Percentiles rank a stretch among this genome's conserved stretches.
phyloP scores from a whole-genome alignment of 2,888 invertebrate genomes.

The Nemotelus pantherinus region DNA sequence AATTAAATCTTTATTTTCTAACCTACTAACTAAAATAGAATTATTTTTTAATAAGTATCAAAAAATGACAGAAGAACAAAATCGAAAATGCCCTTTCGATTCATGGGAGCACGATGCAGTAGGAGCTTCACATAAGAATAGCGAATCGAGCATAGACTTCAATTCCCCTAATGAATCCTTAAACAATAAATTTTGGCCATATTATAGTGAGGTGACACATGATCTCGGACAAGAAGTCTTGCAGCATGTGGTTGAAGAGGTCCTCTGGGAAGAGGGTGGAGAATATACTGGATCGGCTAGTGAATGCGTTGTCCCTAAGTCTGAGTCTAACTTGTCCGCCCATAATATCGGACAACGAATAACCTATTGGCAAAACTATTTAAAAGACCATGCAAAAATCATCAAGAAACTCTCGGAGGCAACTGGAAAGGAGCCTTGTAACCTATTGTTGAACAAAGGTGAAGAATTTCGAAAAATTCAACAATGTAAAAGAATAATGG shows the following conservation, averaged over 20 bases:
- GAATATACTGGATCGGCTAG: constrained; percentile 23
- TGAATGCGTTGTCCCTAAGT: constrained; percentile 17
- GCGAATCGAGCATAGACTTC: too few species aligned
- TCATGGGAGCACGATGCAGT: too few species aligned
- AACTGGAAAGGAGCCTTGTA: constrained; percentile 36
- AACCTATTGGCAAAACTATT: constrained; percentile 22
- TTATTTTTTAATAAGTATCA: too few species aligned
- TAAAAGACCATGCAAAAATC: constrained; percentile 23
- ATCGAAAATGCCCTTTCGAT: too few species aligned
- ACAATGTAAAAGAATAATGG: constrained; percentile 41
- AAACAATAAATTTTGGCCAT: constrained; percentile 35
- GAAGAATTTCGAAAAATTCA: constrained; percentile 32
- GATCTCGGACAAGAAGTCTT: constrained; percentile 34
- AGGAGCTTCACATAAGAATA: too few species aligned
- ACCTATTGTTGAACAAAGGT: constrained; percentile 38
- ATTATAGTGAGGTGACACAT: background rate
- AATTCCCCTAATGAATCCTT: background rate
- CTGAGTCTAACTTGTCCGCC: background rate
- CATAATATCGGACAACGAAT: constrained; percentile 14
- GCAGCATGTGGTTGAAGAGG: constrained; percentile 31
- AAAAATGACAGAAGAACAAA: too few species aligned
- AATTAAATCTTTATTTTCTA: too few species aligned
- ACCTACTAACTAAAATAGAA: too few species aligned
- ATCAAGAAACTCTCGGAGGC: constrained; percentile 24
- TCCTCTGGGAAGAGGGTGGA: constrained; percentile 32